These are phyloP conservation scores for Actenoides lindsayi DNA, from an alignment of 2,113 vertebrate genomes.

Conservation along the genomic window DNA sequence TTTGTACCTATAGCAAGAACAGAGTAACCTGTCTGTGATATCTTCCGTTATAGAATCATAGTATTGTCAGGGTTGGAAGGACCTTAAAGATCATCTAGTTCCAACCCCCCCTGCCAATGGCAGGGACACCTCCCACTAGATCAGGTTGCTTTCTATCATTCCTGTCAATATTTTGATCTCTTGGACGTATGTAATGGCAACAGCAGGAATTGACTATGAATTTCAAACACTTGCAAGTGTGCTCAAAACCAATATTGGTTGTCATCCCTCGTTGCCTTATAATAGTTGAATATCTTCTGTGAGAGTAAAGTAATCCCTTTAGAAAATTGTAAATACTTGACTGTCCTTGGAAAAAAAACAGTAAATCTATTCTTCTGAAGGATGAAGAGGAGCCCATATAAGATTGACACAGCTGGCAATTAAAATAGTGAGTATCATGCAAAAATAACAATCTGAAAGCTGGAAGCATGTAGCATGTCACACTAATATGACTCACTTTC, in stretches of 20 bases:
- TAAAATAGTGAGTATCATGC: not conserved
- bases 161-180: not conserved
- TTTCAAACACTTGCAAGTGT: not conserved
- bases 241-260: rapidly evolving
- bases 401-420: not conserved
- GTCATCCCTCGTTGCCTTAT: not conserved
- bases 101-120: no score
- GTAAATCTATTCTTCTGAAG: not conserved
- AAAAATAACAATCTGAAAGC: not conserved
- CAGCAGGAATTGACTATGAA: not conserved
- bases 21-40: not conserved
- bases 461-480: not conserved
- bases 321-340: not conserved
- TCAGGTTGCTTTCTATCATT: not conserved
- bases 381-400: not conserved
- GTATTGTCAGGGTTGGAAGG: no score
- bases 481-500: not conserved
- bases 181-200: not conserved
- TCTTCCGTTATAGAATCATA: not conserved
- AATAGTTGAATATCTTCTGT: not conserved
- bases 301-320: rapidly evolving
- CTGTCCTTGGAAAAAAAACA: not conserved
- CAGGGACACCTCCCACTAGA: no score
- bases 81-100: no score
- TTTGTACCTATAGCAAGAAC: not conserved